Percentiles rank a stretch among this genome's conserved stretches.
These are phyloP conservation scores for Coelopa pilipes DNA, from an alignment of 2,888 invertebrate genomes.

Conservation along the genomic window DNA sequence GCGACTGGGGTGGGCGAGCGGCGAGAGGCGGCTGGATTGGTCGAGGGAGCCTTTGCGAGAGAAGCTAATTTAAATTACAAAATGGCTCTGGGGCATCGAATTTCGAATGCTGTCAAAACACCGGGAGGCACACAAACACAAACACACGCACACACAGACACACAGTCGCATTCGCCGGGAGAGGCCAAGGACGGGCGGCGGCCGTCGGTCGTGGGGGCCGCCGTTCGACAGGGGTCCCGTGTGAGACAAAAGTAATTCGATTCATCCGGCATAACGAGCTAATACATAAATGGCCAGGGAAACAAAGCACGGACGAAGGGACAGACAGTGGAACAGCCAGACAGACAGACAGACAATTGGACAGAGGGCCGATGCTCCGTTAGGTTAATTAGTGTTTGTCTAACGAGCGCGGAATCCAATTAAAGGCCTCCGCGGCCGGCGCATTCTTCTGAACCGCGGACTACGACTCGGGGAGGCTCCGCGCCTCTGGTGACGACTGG, in stretches of 20 bases:
- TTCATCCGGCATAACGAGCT: constrained; percentile 21
- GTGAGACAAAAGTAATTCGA: constrained; percentile 27
- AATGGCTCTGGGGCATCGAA: constrained; percentile 16
- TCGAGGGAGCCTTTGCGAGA: neutral
- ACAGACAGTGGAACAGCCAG: neutral
- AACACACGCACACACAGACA: neutral
- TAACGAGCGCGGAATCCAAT: constrained; percentile 27
- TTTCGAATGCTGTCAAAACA: constrained; percentile 27
- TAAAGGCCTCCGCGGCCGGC: neutral
- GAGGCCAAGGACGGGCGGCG: neutral
- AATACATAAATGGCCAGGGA: constrained; percentile 26
- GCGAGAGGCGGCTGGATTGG: neutral
- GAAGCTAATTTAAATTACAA: constrained; percentile 29
- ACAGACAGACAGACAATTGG: too few species aligned
- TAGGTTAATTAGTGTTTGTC: constrained; percentile 32
- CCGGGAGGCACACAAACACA: neutral
- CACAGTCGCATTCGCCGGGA: neutral
- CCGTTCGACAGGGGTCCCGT: constrained; percentile 12
- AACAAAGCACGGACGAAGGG: constrained; percentile 12
- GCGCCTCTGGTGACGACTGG: constrained; percentile 11
- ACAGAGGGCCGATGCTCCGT: neutral
- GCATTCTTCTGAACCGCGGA: too few species aligned
- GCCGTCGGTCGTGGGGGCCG: neutral
- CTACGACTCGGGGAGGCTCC: too few species aligned
- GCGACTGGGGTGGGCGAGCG: too few species aligned